phyloP scores from a whole-genome alignment of 2,113 vertebrate species.

The mouse (Mus musculus) region GRCm39 chr6:100208001-100208500 shows the following conservation, averaged over 20 bases:
- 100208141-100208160: slow-evolving; percentile 75
- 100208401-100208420: slow-evolving; percentile 80
- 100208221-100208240: slow-evolving; percentile 59
- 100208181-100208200: slow-evolving; percentile 77
- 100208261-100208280: slow-evolving; percentile 19
- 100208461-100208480: slow-evolving; percentile 82
- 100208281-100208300: slow-evolving; percentile 66
- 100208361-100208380: slow-evolving; percentile 72
- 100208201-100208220: slow-evolving; percentile 50
- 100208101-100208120: background rate
- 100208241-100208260: slow-evolving; percentile 55
- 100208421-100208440: slow-evolving; percentile 80
- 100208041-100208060: background rate
- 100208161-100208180: slow-evolving; percentile 62
- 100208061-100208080: background rate
- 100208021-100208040: background rate
- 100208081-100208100: slow-evolving; percentile 27
- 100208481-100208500: slow-evolving; percentile 81
- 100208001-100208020: background rate
- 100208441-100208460: slow-evolving; percentile 81
- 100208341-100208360: slow-evolving; percentile 75
- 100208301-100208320: slow-evolving; percentile 62
- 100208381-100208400: slow-evolving; percentile 82
- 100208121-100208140: background rate
- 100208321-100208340: slow-evolving; percentile 56